phyloP scores from a whole-genome alignment of 53 echinoderm and acorn worm genomes.

The Arbacia lixula region DNA sequence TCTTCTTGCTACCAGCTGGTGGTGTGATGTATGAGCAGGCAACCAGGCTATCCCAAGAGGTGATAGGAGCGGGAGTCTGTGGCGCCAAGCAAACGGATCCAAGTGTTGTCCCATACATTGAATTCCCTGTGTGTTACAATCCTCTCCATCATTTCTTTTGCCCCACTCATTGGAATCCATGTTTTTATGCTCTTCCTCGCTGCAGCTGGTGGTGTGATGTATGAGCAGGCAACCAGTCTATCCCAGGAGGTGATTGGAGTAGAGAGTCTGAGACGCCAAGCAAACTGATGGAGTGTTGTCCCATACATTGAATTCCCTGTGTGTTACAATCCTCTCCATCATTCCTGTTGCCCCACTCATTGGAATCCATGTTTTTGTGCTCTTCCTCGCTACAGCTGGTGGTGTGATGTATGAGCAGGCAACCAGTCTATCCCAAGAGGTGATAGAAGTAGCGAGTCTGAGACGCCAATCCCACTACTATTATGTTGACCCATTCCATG shows the following conservation, averaged over 20 bases:
- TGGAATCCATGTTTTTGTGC: too few species aligned
- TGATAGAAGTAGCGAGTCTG: constrained; percentile 61
- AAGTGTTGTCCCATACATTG: constrained; percentile 38
- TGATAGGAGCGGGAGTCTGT: constrained; percentile 61
- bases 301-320: too few species aligned
- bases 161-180: too few species aligned
- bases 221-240: constrained; percentile 82
- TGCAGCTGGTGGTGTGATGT: constrained; percentile 86
- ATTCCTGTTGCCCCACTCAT: too few species aligned
- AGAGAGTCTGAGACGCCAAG: constrained; percentile 65
- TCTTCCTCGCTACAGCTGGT: constrained; percentile 61
- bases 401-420: constrained; percentile 93
- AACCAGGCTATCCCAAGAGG: constrained; percentile 67
- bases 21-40: constrained; percentile 93
- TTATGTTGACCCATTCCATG: constrained; percentile 31
- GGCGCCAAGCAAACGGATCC: constrained; percentile 75
- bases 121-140: too few species aligned
- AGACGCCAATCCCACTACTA: constrained; percentile 73
- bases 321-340: too few species aligned
- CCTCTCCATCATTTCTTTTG: too few species aligned
- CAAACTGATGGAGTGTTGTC: constrained; percentile 66
- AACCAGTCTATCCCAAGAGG: constrained; percentile 67
- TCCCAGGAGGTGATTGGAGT: constrained; percentile 65
- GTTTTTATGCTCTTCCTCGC: too few species aligned
- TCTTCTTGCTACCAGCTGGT: constrained; percentile 63